A percentile compares a stretch with the other conserved stretches of the same genome.
Conservation (phyloP, 2,888 invertebrate species). For the Phania funesta region DNA sequence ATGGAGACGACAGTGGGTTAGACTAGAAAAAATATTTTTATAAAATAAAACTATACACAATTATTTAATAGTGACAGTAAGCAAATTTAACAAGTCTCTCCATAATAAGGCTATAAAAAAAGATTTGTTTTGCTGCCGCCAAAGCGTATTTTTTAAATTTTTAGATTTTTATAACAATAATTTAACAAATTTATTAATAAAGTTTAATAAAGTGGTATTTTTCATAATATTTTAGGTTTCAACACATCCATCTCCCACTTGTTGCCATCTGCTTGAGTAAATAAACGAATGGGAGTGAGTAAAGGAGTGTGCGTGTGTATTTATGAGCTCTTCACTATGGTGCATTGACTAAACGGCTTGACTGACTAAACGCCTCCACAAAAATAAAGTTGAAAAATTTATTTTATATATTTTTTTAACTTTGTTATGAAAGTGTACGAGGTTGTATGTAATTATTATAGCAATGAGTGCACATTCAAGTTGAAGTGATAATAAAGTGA, state of each 20-base stretch:
- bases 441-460: conserved; percentile 17
- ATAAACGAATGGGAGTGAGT: conserved; percentile 7
- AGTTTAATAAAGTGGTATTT: conserved; percentile 51
- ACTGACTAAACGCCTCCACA: conserved; percentile 65
- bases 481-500: conserved; percentile 64
- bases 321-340: conserved; percentile 24
- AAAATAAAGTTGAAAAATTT: conserved; percentile 39
- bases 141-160: too few species aligned
- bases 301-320: background rate
- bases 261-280: conserved; percentile 49
- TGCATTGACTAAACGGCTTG: conserved; percentile 64
- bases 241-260: conserved; percentile 66
- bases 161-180: conserved; percentile 24
- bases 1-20: too few species aligned
- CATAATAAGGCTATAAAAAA: too few species aligned
- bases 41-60: too few species aligned
- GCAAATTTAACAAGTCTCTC: too few species aligned
- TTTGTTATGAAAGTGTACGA: background rate
- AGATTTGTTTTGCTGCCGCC: too few species aligned
- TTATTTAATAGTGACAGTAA: too few species aligned
- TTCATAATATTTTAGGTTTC: conserved; percentile 53
- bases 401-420: conserved; percentile 9
- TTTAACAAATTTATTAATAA: conserved; percentile 26
- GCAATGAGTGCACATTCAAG: conserved; percentile 43
- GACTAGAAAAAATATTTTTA: too few species aligned